These are phyloP conservation scores for Aproaerema taeniolella DNA, from an alignment of 2,888 invertebrate species.

Conservation along the genomic window DNA sequence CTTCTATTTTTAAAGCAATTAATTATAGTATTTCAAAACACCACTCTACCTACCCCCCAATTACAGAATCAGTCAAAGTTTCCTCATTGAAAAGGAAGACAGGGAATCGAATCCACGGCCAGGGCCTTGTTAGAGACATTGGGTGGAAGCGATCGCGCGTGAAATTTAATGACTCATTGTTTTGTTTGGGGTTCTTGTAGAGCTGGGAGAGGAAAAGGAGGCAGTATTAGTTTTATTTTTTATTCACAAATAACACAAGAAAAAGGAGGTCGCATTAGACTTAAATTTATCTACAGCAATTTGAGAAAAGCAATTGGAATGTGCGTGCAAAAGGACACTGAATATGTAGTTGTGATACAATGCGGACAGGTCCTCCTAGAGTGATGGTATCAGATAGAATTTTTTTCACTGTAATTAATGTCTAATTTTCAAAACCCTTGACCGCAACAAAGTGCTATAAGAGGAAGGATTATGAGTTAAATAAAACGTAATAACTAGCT, in stretches of 20 bases:
- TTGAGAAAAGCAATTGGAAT: too few species aligned
- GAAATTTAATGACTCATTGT: constrained; percentile 26
- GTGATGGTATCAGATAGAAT: too few species aligned
- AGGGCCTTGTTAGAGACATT: constrained; percentile 11
- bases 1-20: background rate
- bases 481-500: too few species aligned
- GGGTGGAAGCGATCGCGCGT: constrained; percentile 23
- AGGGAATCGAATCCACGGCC: constrained; percentile 2
- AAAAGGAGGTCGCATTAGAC: too few species aligned
- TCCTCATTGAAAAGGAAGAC: constrained; percentile 1
- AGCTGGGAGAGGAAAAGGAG: background rate
- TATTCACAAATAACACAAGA: background rate
- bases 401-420: too few species aligned
- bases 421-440: too few species aligned
- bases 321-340: too few species aligned
- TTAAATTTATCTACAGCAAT: too few species aligned
- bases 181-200: constrained; percentile 8
- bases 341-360: too few species aligned
- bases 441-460: too few species aligned
- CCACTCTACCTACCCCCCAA: background rate
- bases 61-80: background rate
- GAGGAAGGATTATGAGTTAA: too few species aligned
- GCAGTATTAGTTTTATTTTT: background rate
- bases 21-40: background rate
- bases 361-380: too few species aligned